Evolutionary conservation across 2,888 invertebrate species (phyloP).

Genomic region (Mesochorus sp.): DNA sequence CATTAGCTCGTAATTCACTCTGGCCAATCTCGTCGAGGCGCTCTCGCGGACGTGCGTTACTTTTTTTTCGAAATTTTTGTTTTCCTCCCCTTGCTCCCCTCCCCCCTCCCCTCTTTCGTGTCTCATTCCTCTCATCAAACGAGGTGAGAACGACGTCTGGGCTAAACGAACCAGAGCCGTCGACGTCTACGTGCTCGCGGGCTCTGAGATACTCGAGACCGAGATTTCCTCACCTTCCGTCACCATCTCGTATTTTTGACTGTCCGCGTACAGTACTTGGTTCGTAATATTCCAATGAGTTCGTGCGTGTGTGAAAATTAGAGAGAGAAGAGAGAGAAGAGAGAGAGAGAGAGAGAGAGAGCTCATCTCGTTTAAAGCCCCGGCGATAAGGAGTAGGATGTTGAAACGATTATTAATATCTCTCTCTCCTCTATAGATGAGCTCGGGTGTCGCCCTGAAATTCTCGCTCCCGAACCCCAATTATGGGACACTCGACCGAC

Average conservation of each 20-base stretch:
- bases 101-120: background rate
- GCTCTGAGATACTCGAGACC: constrained; percentile 26
- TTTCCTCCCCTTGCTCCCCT: background rate
- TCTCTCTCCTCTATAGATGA: constrained; percentile 37
- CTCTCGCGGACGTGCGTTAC: background rate
- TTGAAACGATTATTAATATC: constrained; percentile 64
- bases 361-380: constrained; percentile 51
- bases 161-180: constrained; percentile 50
- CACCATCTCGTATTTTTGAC: constrained; percentile 12
- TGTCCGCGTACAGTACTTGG: constrained; percentile 6
- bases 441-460: constrained; percentile 54
- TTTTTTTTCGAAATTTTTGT: background rate
- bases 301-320: too few relatives aligned
- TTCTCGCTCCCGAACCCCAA: constrained; percentile 53
- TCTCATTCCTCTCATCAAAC: constrained; percentile 32
- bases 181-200: constrained; percentile 8
- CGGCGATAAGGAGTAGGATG: constrained; percentile 59
- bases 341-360: constrained; percentile 32
- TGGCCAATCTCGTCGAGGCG: constrained; percentile 37
- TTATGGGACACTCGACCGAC: constrained; percentile 55
- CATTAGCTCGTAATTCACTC: constrained; percentile 39
- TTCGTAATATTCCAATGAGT: constrained; percentile 16
- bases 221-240: constrained; percentile 44
- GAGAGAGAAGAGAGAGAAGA: constrained; percentile 29
- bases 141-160: constrained; percentile 49